Evolutionary conservation across 1,140 invertebrate genomes (phyloP), one percentile per base, ranked within the genome.

Genomic region (Lepidurus apus): DNA sequence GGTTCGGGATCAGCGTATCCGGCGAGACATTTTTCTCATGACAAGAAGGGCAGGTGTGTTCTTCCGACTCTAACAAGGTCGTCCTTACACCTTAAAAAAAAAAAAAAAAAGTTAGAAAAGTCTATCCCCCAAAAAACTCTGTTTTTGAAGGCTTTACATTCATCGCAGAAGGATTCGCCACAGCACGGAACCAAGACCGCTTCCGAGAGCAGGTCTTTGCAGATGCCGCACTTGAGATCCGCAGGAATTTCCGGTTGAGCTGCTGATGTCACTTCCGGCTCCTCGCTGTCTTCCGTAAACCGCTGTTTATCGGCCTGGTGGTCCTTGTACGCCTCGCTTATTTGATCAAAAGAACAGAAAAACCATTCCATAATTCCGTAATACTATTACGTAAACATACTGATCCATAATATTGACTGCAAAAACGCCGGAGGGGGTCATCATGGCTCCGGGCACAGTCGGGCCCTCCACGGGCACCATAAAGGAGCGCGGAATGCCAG

Each of bases 171-270:
- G 42, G 95, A 97, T 85, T 95, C 95, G 21, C 95, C 96, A 86
- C 97, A 99, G 84, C 97, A 99, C 1, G 95, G 95, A 84, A 97
- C 96, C 89, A 98, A 92, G 13, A 98, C 95, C 77, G 97, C 96
- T 87, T 99, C 97, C 0, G 91, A 92, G 77, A 98, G 88, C n/a
- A 98, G 85, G 86, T 98, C 95, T 76, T 94, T 91, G 85, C 97
- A 99, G 47, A 98, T 89, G 53, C 89, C 92, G 85, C 97, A 99
- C 53, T 95, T 86, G 42, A 98, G 86, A 84, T 98, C 96, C 81
- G 95, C 92, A 0, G 96, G 96, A 79, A 98, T 93, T 83, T 92
- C 90, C 9, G 92, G 89, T 82, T 91, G 87, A 74, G 86, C 84
- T 2, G 84, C 83, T 73, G 85, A 84, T 47, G 80, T 81, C 78